These are phyloP conservation scores for Rhopalosiphum nymphaeae DNA, from an alignment of 2,888 invertebrate genomes.

Conservation along the genomic window DNA sequence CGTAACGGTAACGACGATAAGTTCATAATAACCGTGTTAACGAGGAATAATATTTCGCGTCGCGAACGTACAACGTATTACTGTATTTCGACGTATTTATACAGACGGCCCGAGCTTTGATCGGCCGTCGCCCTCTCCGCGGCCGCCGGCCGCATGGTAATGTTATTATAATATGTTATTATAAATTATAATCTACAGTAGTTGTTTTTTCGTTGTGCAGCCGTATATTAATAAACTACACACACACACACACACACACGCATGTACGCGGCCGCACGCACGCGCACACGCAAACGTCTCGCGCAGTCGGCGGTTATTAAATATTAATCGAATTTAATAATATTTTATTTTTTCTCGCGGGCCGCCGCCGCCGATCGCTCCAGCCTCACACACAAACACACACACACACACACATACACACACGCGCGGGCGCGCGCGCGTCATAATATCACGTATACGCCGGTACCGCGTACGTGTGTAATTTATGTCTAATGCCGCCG, in stretches of 20 bases:
- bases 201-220: constrained; percentile 20
- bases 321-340: constrained; percentile 60
- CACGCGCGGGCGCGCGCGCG: too few species aligned
- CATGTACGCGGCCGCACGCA: neutral
- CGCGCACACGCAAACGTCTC: neutral
- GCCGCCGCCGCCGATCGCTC: neutral
- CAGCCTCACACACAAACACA: neutral
- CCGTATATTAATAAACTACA: constrained; percentile 33
- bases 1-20: too few species aligned
- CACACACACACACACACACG: neutral
- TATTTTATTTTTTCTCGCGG: constrained; percentile 46
- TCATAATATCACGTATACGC: neutral
- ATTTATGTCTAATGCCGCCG: constrained; percentile 34
- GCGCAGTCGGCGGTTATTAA: constrained; percentile 44
- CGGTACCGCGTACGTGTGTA: constrained; percentile 20
- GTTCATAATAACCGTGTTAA: too few species aligned
- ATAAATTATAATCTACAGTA: constrained; percentile 36
- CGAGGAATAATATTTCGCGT: too few species aligned
- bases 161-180: neutral
- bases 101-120: neutral
- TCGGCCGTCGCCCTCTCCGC: neutral
- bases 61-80: too few species aligned
- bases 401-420: neutral
- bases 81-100: neutral
- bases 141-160: neutral